Conservation (phyloP, 2,888 invertebrate genomes). For the Drosophila neotestacea region DNA sequence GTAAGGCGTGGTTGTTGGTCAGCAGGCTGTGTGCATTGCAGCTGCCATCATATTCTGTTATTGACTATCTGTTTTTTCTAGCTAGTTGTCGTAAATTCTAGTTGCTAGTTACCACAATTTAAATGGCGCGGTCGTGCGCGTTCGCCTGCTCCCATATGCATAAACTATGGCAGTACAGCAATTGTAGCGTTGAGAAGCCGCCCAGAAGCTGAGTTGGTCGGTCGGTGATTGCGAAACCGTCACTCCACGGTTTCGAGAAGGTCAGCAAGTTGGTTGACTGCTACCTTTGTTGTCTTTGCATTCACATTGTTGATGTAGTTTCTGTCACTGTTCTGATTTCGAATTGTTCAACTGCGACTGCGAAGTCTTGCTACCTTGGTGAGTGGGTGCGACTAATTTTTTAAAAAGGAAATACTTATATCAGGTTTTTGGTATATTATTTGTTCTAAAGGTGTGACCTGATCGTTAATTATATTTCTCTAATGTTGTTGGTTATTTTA, state of each 20-base stretch:
- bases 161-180: slow-evolving; percentile 35
- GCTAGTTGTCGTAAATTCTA: slow-evolving; percentile 60
- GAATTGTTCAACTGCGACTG: slow-evolving; percentile 38
- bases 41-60: slow-evolving; percentile 28
- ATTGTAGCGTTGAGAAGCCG: slow-evolving; percentile 57
- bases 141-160: slow-evolving; percentile 49
- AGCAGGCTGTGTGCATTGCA: slow-evolving; percentile 28
- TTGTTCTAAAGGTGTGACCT: slow-evolving; percentile 12
- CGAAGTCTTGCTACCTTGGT: slow-evolving; percentile 27
- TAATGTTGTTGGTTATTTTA: not conserved
- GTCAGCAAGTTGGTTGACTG: slow-evolving; percentile 65
- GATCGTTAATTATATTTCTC: not conserved
- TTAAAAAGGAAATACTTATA: slow-evolving; percentile 27
- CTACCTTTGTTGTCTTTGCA: slow-evolving; percentile 61
- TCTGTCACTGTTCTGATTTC: slow-evolving; percentile 61
- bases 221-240: slow-evolving; percentile 66
- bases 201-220: slow-evolving; percentile 50
- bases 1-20: slow-evolving; percentile 36
- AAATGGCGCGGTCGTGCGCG: slow-evolving; percentile 53
- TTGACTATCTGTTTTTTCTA: slow-evolving; percentile 37
- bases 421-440: slow-evolving; percentile 13
- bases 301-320: slow-evolving; percentile 54
- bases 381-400: slow-evolving; percentile 48
- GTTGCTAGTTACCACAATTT: slow-evolving; percentile 62
- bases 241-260: slow-evolving; percentile 66